phyloP scores from a whole-genome alignment of 2,888 invertebrate species.

The Eupithecia tripunctaria region DNA sequence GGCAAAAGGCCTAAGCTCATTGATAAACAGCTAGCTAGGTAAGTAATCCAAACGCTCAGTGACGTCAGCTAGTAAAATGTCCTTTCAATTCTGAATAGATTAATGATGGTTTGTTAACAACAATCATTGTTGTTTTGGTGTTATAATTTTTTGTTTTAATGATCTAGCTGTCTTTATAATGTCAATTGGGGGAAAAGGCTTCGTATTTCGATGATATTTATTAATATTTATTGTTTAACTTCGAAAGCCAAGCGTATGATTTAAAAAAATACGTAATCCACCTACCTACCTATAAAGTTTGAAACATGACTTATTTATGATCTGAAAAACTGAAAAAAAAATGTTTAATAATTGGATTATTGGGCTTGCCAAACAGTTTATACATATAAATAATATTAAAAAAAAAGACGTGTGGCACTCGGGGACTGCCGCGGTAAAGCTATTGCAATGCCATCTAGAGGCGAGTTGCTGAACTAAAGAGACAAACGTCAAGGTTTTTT shows the following conservation, averaged over 20 bases:
- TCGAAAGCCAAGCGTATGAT: conserved; percentile 34
- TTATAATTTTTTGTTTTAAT: not conserved
- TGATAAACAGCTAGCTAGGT: conserved; percentile 22
- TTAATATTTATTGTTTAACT: conserved; percentile 66
- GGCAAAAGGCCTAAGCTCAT: conserved; percentile 50
- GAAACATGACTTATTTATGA: not conserved
- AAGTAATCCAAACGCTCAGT: not conserved
- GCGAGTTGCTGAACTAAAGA: too few species aligned
- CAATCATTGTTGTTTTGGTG: not conserved
- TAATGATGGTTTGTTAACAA: not conserved
- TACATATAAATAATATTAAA: not conserved
- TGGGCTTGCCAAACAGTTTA: not conserved
- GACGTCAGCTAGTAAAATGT: not conserved
- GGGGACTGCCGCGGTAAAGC: too few species aligned
- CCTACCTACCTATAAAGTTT: not conserved
- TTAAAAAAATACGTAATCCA: not conserved
- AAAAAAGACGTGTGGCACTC: too few species aligned
- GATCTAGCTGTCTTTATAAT: not conserved
- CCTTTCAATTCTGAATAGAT: not conserved
- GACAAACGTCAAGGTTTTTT: too few species aligned
- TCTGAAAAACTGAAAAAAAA: not conserved
- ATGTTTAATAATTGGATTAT: not conserved
- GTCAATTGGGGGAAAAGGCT: conserved; percentile 5
- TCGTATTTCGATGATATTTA: conserved; percentile 55
- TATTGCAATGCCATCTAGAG: too few species aligned